Percentiles rank a stretch among this genome's conserved stretches.
Evolutionary conservation across 2,888 invertebrate species (phyloP).

Genomic region (Cryptophagus acutangulus): DNA sequence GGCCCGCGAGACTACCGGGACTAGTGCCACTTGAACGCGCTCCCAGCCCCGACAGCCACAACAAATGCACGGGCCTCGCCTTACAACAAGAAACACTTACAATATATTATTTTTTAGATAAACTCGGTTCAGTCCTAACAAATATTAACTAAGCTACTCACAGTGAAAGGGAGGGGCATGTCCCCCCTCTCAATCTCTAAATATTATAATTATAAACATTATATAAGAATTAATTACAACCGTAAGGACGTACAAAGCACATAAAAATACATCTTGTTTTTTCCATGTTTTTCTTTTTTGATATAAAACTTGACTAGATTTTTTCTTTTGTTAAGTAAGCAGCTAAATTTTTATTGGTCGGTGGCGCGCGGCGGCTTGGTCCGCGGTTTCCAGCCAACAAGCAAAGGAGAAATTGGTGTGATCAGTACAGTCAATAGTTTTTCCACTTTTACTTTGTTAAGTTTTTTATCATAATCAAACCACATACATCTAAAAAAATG

Average conservation of each 20-base stretch:
- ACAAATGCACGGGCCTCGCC: slow-evolving; percentile 39
- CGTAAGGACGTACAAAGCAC: slow-evolving; percentile 47
- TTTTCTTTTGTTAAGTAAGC: slow-evolving; percentile 43
- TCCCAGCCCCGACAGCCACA: slow-evolving; percentile 38
- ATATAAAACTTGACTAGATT: slow-evolving; percentile 47
- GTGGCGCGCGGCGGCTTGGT: slow-evolving; percentile 44
- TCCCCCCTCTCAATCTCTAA: slow-evolving; percentile 9
- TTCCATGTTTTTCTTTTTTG: slow-evolving; percentile 43
- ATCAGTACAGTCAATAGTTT: slow-evolving; percentile 44
- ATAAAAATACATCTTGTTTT: slow-evolving; percentile 49
- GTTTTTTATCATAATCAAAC: slow-evolving; percentile 32
- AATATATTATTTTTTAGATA: slow-evolving; percentile 38
- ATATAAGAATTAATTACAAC: too few relatives aligned
- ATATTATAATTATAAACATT: slow-evolving; percentile 13
- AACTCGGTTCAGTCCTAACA: slow-evolving; percentile 47
- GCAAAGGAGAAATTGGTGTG: slow-evolving; percentile 45
- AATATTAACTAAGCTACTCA: slow-evolving; percentile 36
- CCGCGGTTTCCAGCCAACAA: slow-evolving; percentile 48
- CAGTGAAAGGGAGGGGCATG: slow-evolving; percentile 7
- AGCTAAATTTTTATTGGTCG: slow-evolving; percentile 41
- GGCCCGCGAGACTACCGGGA: slow-evolving; percentile 32
- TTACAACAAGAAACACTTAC: slow-evolving; percentile 48
- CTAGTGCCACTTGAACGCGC: slow-evolving; percentile 12
- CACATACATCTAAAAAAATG: slow-evolving; percentile 36
- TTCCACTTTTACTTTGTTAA: slow-evolving; percentile 17